Evolutionary conservation across 1,140 invertebrate species (phyloP), one percentile per base, ranked within the genome.

Genomic region (Drosophila lacteicornis): DNA sequence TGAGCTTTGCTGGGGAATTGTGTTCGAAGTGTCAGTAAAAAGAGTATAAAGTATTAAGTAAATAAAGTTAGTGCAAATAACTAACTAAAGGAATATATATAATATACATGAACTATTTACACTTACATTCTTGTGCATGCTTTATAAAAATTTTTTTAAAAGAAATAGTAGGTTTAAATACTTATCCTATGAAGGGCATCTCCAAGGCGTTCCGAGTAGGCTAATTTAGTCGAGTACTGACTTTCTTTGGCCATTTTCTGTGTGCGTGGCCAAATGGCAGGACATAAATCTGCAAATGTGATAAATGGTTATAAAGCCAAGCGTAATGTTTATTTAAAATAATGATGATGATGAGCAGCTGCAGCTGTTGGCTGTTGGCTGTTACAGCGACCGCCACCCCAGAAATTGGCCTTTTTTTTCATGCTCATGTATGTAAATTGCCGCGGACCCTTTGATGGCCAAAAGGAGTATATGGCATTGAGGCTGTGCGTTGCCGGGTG

Each of bases 271-370:
- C 46, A 63, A 80, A 78, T 70, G 77, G 85, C 73, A 59, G 66
- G 74, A 71, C 74, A 84, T 88, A 88, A 88, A 90, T 88, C 78
- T 80, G 74, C 70, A 84, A 88, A 88, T 88, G 84, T 87, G 84
- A 87, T 87, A 87, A 90, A 87, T 87, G 84, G 80, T 82, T 81
- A 79, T 78, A 84, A 90, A 81, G 84, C 84, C 80, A 80, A 59
- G 85, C 80, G 61, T 71, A 87, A 87, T 84, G 84, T 75, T 90
- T 90, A 88, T 88, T 81, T 84, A 84, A 90, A 90, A 90, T 90
- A 84, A 88, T 88, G 85, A 88, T 88, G 84, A 90, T 88, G 84
- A 90, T 75, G 61, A 73, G 76, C 68, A 71, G 55, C 71, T 69
- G 82, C 82, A 49, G 38, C 50, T 56, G 43, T 30, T 43, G 11